These are phyloP conservation scores for Zaprionus nigranus DNA, from an alignment of 1,140 invertebrate species.

Conservation along the genomic window DNA sequence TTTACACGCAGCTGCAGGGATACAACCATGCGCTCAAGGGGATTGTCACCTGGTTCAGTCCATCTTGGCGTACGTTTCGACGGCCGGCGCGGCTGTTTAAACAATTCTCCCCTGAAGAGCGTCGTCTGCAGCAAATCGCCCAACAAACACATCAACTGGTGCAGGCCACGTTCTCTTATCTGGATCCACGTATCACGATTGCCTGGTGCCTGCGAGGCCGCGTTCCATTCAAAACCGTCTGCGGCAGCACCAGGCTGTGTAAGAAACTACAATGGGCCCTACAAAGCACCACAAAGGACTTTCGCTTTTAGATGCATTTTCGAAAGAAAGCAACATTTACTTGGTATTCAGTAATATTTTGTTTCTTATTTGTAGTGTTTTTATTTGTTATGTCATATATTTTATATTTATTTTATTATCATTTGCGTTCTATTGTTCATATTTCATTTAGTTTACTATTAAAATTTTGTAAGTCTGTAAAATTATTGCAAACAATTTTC, in stretches of 20 bases:
- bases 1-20: not conserved
- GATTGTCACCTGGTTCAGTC: not conserved
- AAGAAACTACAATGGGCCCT: constrained; percentile 13
- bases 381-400: too few relatives aligned
- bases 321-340: not conserved
- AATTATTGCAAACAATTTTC: too few relatives aligned
- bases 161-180: not conserved
- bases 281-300: not conserved
- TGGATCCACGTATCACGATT: constrained; percentile 28
- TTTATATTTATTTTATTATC: too few relatives aligned
- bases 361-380: not conserved
- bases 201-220: constrained; percentile 17
- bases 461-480: too few relatives aligned
- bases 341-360: not conserved
- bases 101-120: not conserved
- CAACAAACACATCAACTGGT: constrained; percentile 2
- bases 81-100: too few relatives aligned
- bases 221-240: constrained; percentile 5
- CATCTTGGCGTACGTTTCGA: too few relatives aligned
- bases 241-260: not conserved
- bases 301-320: constrained; percentile 6
- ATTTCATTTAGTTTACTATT: too few relatives aligned
- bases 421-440: too few relatives aligned
- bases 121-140: not conserved
- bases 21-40: constrained; percentile 3